Conservation (phyloP, 2,113 vertebrate genomes). For the Campylomormyrus numenius region DNA sequence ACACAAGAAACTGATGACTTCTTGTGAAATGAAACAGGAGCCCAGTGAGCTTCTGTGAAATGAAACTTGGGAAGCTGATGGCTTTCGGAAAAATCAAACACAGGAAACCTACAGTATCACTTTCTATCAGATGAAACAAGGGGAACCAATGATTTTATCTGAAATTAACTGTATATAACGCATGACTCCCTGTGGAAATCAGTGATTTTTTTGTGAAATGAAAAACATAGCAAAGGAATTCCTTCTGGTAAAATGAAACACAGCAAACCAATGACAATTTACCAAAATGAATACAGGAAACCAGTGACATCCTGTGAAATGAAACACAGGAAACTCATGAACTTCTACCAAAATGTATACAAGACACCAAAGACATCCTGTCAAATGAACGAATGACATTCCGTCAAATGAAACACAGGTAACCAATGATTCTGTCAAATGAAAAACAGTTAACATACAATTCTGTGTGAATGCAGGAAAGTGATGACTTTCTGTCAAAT, state of each 20-base stretch:
- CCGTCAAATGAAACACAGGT: not conserved
- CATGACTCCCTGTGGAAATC: not conserved
- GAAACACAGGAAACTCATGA: too few species aligned
- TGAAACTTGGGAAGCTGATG: not conserved
- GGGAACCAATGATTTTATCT: not conserved
- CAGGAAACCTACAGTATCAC: not conserved
- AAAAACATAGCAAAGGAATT: not conserved
- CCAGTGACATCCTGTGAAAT: not conserved
- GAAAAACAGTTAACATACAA: too few species aligned
- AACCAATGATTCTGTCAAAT: not conserved
- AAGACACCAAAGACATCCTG: not conserved
- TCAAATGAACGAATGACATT: too few species aligned
- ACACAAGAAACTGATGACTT: not conserved
- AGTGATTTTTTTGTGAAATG: not conserved
- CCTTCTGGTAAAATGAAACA: not conserved
- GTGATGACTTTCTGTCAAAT: not conserved
- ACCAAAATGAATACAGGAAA: too few species aligned
- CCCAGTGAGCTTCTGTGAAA: not conserved
- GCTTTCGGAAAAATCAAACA: not conserved
- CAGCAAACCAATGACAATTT: not conserved
- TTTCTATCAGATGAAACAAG: not conserved
- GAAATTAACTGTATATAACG: not conserved
- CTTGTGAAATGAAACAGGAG: not conserved
- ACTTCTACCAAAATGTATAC: not conserved
- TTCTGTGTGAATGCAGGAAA: not conserved